phyloP scores from a whole-genome alignment of 2,888 invertebrate genomes.

The Odontocolon sp. region DNA sequence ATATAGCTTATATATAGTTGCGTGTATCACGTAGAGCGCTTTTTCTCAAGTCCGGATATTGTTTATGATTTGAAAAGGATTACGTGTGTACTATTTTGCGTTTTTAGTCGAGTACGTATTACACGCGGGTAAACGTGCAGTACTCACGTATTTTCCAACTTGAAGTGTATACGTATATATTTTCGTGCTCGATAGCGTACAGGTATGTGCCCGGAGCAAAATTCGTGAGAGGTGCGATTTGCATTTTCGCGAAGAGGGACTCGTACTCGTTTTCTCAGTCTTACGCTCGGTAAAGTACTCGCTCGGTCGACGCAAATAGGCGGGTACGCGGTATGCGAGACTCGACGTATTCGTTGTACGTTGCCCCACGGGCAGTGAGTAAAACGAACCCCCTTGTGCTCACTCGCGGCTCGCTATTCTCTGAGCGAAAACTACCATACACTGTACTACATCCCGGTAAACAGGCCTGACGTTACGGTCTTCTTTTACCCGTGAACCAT shows the following conservation, averaged over 20 bases:
- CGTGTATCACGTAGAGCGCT: neutral
- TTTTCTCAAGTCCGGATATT: constrained; percentile 34
- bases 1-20: no score
- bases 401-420: constrained; percentile 24
- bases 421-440: neutral
- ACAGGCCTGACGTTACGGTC: constrained; percentile 41
- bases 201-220: constrained; percentile 48
- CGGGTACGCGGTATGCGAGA: constrained; percentile 39
- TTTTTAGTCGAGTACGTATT: constrained; percentile 17
- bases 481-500: constrained; percentile 4
- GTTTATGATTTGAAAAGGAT: constrained; percentile 19
- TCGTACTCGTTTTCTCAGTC: neutral
- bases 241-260: constrained; percentile 59
- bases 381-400: no score
- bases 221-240: constrained; percentile 54
- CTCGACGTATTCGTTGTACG: neutral
- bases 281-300: neutral
- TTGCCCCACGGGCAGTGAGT: constrained; percentile 28
- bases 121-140: neutral
- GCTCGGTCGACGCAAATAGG: constrained; percentile 48
- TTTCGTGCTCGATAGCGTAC: neutral
- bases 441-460: constrained; percentile 20
- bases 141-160: neutral
- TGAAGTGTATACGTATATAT: no score
- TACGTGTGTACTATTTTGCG: constrained; percentile 27